Percentiles rank a stretch among this genome's conserved stretches.
phyloP scores from a whole-genome alignment of 2,797 vertebrate genomes.

The Pangasius macronema region DNA sequence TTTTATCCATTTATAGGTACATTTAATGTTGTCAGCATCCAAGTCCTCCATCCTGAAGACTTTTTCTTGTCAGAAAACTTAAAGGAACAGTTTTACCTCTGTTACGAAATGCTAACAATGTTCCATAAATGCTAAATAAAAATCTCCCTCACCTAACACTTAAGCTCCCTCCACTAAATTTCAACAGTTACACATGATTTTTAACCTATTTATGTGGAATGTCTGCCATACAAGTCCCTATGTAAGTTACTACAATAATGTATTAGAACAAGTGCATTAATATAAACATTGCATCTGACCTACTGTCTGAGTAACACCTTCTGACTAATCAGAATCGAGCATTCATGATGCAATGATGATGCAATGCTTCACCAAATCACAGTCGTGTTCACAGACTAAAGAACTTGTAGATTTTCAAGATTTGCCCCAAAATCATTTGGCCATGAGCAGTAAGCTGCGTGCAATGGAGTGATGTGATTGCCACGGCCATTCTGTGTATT shows the following conservation, averaged over 20 bases:
- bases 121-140: not conserved
- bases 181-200: not conserved
- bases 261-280: not conserved
- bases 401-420: not conserved
- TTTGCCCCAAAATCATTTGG: not conserved
- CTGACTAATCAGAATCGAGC: not conserved
- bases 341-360: not conserved
- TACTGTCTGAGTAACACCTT: not conserved
- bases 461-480: conserved; percentile 39
- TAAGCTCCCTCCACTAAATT: not conserved
- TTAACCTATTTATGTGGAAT: not conserved
- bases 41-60: not conserved
- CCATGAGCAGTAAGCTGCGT: conserved; percentile 22
- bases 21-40: not conserved
- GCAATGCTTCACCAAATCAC: not conserved
- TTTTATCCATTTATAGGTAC: not conserved
- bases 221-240: not conserved
- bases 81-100: not conserved
- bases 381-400: not conserved
- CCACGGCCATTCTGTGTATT: not conserved
- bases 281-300: not conserved
- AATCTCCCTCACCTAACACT: not conserved
- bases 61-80: not conserved
- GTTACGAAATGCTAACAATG: not conserved
- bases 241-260: not conserved